Percentiles rank a stretch among this genome's conserved stretches.
Conservation (phyloP, 2,113 vertebrate genomes). For the Pelvicachromis taeniatus region DNA sequence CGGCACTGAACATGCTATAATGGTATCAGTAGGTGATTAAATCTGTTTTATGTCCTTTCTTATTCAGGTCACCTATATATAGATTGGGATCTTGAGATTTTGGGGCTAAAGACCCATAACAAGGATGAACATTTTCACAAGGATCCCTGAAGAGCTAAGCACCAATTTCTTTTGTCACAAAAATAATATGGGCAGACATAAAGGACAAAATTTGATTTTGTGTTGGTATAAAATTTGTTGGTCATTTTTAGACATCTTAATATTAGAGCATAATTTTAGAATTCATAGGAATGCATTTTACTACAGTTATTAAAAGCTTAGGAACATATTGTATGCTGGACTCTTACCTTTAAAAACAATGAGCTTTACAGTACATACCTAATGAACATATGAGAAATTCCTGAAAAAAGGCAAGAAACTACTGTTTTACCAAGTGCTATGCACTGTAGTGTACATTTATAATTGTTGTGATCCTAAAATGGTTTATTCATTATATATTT, state of each 20-base stretch:
- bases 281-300: not conserved
- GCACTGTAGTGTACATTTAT: not conserved
- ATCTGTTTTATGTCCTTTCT: not conserved
- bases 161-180: not conserved
- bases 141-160: not conserved
- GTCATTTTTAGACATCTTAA: not conserved
- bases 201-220: not conserved
- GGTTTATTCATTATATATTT: not conserved
- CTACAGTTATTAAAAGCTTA: not conserved
- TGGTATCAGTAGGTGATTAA: not conserved
- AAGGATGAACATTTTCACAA: not conserved
- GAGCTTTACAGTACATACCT: not conserved
- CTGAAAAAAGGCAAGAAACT: not conserved
- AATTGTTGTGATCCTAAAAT: not conserved
- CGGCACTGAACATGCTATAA: not conserved
- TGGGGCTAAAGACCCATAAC: not conserved
- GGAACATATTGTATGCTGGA: not conserved
- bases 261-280: not conserved
- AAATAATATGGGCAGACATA: not conserved
- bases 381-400: not conserved
- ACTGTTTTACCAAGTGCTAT: not conserved
- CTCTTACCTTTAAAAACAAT: not conserved
- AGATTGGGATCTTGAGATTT: not conserved
- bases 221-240: not conserved
- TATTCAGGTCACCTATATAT: not conserved